phyloP scores from a whole-genome alignment of 2,797 vertebrate genomes.

The Pseudomugil tenellus region DNA sequence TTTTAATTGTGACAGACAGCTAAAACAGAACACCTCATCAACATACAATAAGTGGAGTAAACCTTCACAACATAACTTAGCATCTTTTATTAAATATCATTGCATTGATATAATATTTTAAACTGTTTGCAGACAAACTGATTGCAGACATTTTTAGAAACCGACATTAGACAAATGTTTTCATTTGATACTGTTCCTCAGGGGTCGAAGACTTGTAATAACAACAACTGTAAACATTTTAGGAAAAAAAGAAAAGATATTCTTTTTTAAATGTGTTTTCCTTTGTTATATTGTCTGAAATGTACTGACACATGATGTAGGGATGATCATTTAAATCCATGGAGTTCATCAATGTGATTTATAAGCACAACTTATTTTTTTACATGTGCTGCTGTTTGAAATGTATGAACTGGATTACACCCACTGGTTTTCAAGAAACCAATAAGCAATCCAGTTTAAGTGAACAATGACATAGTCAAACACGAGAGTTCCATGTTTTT shows the following conservation, averaged over 20 bases:
- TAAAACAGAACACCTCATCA: constrained; percentile 9
- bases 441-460: too few species aligned
- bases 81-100: not conserved
- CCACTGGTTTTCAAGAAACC: too few species aligned
- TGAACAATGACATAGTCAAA: too few species aligned
- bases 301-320: not conserved
- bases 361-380: too few species aligned
- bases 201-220: not conserved
- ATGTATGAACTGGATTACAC: too few species aligned
- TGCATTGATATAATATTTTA: not conserved
- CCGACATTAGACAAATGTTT: not conserved
- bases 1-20: constrained; percentile 32
- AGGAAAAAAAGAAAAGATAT: not conserved
- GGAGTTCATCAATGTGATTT: too few species aligned
- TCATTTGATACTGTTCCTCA: not conserved
- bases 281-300: not conserved
- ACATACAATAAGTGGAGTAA: not conserved
- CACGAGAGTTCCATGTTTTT: too few species aligned
- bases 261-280: not conserved
- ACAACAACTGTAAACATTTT: not conserved
- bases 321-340: not conserved
- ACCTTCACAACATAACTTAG: constrained; percentile 4
- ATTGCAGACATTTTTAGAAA: not conserved
- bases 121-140: not conserved
- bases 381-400: too few species aligned